Conservation (phyloP, 2,113 vertebrate species). For the Dicentrarchus labrax region DNA sequence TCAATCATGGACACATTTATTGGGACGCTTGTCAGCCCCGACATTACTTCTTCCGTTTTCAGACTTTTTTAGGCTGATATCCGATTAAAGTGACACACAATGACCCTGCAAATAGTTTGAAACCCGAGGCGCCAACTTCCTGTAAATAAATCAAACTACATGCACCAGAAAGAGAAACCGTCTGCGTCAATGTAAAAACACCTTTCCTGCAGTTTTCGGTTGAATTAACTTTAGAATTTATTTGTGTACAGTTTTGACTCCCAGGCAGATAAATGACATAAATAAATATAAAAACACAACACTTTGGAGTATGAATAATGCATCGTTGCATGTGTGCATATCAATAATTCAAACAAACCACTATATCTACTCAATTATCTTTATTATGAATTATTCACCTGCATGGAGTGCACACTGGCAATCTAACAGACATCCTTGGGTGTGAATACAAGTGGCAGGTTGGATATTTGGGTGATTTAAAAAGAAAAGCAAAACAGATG, state of each 20-base stretch:
- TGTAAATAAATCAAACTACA: slow-evolving; percentile 12
- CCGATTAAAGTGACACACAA: not conserved
- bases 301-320: slow-evolving; percentile 91
- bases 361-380: slow-evolving; percentile 98
- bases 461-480: slow-evolving; percentile 56
- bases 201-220: slow-evolving; percentile 3
- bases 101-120: not conserved
- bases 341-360: slow-evolving; percentile 94
- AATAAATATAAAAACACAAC: slow-evolving; percentile 89
- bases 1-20: not conserved
- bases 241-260: slow-evolving; percentile 53
- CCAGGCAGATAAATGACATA: slow-evolving; percentile 75
- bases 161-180: not conserved
- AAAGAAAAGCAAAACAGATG: slow-evolving; percentile 28
- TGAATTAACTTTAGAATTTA: slow-evolving; percentile 45
- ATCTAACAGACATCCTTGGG: slow-evolving; percentile 61
- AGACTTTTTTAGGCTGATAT: not conserved
- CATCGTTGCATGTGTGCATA: slow-evolving; percentile 90
- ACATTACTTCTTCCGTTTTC: not conserved
- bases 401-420: slow-evolving; percentile 72
- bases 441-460: slow-evolving; percentile 68
- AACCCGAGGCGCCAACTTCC: slow-evolving; percentile 8
- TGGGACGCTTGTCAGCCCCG: not conserved
- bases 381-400: slow-evolving; percentile 93
- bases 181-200: not conserved